phyloP scores from a whole-genome alignment of 2,888 invertebrate species.

The Aethes cnicana region DNA sequence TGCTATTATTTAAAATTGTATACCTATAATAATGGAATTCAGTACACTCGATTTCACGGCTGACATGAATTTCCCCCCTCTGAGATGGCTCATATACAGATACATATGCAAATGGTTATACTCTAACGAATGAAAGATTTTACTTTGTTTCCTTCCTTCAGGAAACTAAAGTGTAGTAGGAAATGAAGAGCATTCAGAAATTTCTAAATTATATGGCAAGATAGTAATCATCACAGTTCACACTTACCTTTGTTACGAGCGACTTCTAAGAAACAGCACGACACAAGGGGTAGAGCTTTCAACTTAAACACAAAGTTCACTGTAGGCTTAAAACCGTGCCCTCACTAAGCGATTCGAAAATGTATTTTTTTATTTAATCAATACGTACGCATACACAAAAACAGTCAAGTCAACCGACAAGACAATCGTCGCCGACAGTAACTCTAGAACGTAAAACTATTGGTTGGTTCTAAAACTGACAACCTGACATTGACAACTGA shows the following conservation, averaged over 20 bases:
- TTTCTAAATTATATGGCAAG: too few relatives aligned
- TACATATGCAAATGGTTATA: too few relatives aligned
- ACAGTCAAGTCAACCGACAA: slow-evolving; percentile 26
- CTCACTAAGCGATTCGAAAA: slow-evolving; percentile 9
- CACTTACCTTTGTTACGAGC: slow-evolving; percentile 15
- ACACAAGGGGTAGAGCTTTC: background rate
- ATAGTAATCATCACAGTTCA: background rate
- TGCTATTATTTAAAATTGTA: too few relatives aligned
- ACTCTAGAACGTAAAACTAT: slow-evolving; percentile 30
- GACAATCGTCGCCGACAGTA: slow-evolving; percentile 14
- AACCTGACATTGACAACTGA: too few relatives aligned
- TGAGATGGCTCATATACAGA: too few relatives aligned
- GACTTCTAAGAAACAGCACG: slow-evolving; percentile 2
- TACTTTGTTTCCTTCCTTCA: too few relatives aligned
- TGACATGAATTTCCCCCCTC: too few relatives aligned
- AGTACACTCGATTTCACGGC: too few relatives aligned
- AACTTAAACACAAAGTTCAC: slow-evolving; percentile 20
- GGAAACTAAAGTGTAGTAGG: too few relatives aligned
- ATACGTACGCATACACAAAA: slow-evolving; percentile 31
- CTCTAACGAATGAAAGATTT: too few relatives aligned
- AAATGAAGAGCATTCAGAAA: too few relatives aligned
- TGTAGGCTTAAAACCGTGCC: slow-evolving; percentile 3
- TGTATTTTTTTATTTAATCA: slow-evolving; percentile 26
- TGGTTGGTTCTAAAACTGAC: background rate
- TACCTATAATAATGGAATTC: too few relatives aligned